Conservation (phyloP, 2,113 vertebrate species). For the Antechinus flavipes region DNA sequence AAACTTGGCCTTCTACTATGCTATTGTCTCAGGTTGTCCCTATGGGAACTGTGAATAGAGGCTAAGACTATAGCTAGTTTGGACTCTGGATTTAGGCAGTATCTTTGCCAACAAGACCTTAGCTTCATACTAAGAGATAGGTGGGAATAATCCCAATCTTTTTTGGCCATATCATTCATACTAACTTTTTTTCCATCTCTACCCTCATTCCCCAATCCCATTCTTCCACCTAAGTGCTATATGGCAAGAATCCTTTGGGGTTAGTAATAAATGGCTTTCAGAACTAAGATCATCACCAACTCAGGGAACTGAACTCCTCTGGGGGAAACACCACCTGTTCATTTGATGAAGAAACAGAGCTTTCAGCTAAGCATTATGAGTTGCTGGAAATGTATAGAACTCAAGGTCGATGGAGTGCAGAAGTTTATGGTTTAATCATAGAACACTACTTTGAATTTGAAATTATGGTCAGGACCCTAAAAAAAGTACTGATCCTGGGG, state of each 20-base stretch:
- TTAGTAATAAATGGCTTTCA: background rate
- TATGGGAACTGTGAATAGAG: background rate
- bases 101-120: background rate
- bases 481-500: background rate
- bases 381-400: background rate
- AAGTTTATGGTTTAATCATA: background rate
- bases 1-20: background rate
- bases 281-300: background rate
- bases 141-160: background rate
- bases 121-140: background rate
- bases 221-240: background rate
- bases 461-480: background rate
- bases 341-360: background rate
- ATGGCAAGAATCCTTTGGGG: background rate
- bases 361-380: background rate
- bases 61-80: background rate
- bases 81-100: background rate
- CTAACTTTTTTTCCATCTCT: background rate
- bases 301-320: background rate
- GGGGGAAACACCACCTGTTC: background rate
- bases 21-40: background rate
- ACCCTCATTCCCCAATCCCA: background rate
- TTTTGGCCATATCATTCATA: background rate
- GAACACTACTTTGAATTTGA: background rate
- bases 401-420: background rate